Base-by-base conservation (phyloP, 2,797 vertebrate genomes). In the Pangasius larnaudii region DNA sequence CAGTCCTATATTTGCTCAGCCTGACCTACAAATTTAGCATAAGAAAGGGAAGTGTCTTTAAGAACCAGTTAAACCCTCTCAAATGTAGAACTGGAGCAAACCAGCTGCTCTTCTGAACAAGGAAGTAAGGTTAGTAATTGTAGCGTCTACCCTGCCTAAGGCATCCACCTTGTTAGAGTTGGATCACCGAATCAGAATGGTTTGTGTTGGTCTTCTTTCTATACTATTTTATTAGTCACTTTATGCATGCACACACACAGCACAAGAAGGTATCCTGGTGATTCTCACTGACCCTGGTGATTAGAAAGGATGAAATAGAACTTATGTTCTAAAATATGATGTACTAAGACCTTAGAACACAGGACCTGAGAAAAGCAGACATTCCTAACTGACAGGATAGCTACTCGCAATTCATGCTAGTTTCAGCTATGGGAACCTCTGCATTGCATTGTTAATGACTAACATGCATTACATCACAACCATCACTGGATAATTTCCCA, bases 401-500 rank as follows among this genome's bases (percentile, higher is more conserved):
- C 33, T 53, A 53, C 11, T 16, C 6, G 13, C 51, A 2, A 16
- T 53, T 53, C 51, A 53, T 13, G 51, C 51, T 53, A 53, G 51
- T 53, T 53, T 53, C 51, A 14, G 11, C 13, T 2, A 53, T 16
- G 2, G 9, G 24, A 63, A n/a, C 8, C 59, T 63, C 9, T 63
- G 24, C 59, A 63, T 63, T 9, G 2, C 59, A 63, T 63, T 27
- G 59, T 24, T 61, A 27, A 61, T 59, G 59, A 63, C 59, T 63
- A 63, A 63, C 24, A 63, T 63, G 36, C 30, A 33, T 33, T 16
- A 51, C 72, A 87, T 86, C 74, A 79, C 27, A 88, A 53, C 46
- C 80, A 51, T 36, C 84, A 61, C 49, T 9, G 36, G 71, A 42
- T 85, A 39, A 88, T 86, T 86, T 82, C 3, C 36, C 5, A 16